Percentiles rank a stretch among this genome's conserved stretches.
Conservation (phyloP, 2,888 invertebrate species). For the Nomada flava region DNA sequence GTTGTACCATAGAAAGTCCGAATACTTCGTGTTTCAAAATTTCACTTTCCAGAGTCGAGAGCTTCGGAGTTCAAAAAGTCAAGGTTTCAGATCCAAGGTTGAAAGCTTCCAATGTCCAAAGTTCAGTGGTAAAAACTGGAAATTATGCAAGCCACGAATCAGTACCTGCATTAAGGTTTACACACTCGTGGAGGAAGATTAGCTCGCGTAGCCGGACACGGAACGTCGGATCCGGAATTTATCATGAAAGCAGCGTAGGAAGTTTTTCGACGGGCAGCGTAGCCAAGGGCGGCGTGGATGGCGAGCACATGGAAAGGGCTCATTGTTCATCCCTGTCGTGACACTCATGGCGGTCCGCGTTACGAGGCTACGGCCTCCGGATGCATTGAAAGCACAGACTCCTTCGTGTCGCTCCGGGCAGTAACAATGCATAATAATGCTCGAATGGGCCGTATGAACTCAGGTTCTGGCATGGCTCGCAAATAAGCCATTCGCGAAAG, state of each 20-base stretch:
- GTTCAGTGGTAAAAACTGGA: too few relatives aligned
- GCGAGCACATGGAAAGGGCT: conserved; percentile 35
- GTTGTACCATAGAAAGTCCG: too few relatives aligned
- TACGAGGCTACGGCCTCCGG: conserved; percentile 39
- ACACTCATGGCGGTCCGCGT: conserved; percentile 52
- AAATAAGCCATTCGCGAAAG: conserved; percentile 47
- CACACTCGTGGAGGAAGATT: too few relatives aligned
- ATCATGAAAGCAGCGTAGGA: conserved; percentile 31
- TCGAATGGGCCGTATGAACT: conserved; percentile 54
- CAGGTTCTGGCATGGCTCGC: conserved; percentile 57
- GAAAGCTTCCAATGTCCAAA: too few relatives aligned
- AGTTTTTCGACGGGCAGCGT: conserved; percentile 20
- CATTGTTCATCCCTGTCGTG: conserved; percentile 55
- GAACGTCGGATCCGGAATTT: neutral
- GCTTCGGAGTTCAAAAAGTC: too few relatives aligned
- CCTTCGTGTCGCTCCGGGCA: conserved; percentile 52
- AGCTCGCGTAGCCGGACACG: neutral
- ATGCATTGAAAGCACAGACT: conserved; percentile 51
- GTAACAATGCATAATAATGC: conserved; percentile 65
- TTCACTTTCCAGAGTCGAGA: neutral
- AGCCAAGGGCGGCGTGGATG: neutral
- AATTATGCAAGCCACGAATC: too few relatives aligned
- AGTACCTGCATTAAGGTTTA: too few relatives aligned
- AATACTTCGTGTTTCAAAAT: neutral
- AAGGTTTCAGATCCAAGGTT: too few relatives aligned